Evolutionary conservation across 2,888 invertebrate species (phyloP), one percentile per base, ranked within the genome.

Genomic region (Lycia hirtaria): DNA sequence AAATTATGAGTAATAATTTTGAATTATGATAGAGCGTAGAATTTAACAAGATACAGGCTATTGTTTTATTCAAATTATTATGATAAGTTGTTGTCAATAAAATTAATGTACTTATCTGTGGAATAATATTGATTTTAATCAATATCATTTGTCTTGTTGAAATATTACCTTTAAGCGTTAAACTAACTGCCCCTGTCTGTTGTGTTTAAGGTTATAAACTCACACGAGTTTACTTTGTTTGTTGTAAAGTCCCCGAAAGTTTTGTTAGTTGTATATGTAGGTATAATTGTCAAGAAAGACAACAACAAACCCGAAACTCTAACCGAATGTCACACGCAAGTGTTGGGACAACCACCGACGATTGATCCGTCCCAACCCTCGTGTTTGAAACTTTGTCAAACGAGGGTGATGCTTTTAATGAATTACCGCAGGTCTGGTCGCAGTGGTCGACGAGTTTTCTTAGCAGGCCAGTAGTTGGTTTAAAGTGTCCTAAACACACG

Each of bases 401-500:
- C 50, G 22, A 57, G 35, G 52, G 44, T 44, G 43, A 26, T 17
- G 41, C 47, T 50, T 50, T 48, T 73, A 72, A 75, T 75, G 74
- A 73, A 71, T 63, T 68, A 63, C 67, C 68, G 56, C 67, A 64
- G 75, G 17, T 71, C 74, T 68, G 28, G 33, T 45, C 50, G 52
- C 7, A 45, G 35, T 74, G 73, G 80, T 61, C 51, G 38, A 62
- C 58, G 71, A 74, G 76, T 78, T 79, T 78, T 78, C 80, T 76
- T 75, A 76, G 69, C 72, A 64, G 69, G 71, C 70, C 65, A 67
- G 72, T 73, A 72, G 78, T 73, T 73, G 76, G 61, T 67, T 60
- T 70, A 62, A 67, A 67, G 69, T 62, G 75, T 78, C 85, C 85
- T 84, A 82, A 83, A 76, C 80, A 85, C 78, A 83, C 80, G 75